Evolutionary conservation across 2,797 vertebrate species (phyloP), one percentile per base, ranked within the genome.

Genomic region (Antrozous pallidus): DNA sequence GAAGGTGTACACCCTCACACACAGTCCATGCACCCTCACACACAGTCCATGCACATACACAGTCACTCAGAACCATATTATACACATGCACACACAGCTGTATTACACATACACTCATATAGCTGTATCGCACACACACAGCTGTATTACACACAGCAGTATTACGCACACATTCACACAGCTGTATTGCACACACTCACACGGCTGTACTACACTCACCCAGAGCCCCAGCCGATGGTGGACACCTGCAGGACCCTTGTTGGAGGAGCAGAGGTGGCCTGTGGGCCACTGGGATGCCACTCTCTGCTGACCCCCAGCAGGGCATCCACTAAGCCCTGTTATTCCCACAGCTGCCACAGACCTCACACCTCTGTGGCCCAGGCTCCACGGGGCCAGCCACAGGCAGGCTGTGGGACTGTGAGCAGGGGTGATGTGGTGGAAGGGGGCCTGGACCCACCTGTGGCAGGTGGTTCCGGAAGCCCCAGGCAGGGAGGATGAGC

Each of bases 111-210:
- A 16, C 33, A n/a, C 28, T 24, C 73, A 31, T 40, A 8, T 20
- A 51, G 45, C 45, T 5, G 0, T 10, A 10, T 0, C 1, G n/a
- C 61, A 8, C 36, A 45, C 38, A 12, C 6, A 17, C 18, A 45
- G 61, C 63, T 6, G 36, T 11, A 1, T 74, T 47, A 38, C 12
- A 40, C 18, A 22, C 14, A 71, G 38, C 69, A 28, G 38, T 42
- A 42, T 28, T 16, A 28, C 8, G 8, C 26, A 73, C 45, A 74
- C 74, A n/a, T 8, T 22, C 31, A 75, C 49, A 77, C 51, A 51
- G 49, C 75, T 38, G 24, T 38, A 28, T 31, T 31, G 17, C 36
- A 16, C 45, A 77, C 40, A 18, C 38, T 11, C 51, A 56, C 36
- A 31, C 51, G 51, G 49, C 75, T 38, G 33, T 38, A 28, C 31